Evolutionary conservation across 2,113 vertebrate species (phyloP), one percentile per base, ranked within the genome.

Genomic region (Tinamus guttatus): DNA sequence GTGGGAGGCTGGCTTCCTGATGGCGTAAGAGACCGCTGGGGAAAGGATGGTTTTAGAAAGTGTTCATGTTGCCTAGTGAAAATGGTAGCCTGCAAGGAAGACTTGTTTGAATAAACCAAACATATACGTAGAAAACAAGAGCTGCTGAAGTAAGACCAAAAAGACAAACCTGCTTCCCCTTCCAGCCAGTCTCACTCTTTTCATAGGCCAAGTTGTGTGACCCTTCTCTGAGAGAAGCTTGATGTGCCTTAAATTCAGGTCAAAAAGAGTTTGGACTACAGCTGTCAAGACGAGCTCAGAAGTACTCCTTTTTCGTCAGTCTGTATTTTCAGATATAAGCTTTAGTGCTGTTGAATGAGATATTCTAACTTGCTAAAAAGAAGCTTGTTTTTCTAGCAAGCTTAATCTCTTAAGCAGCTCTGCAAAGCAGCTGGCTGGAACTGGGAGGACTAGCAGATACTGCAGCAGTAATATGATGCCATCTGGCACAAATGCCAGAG

Each of bases 391-490:
- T 47, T 7, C 75, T 11, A 43, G 2, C 0, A 2, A 73, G 25
- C 52, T 90, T 40, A 24, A 76, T 49, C 85, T 76, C 58, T 60
- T 73, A 21, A 87, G 78, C 78, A 87, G 90, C 85, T 89, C 75
- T 69, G 87, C 52, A 59, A 40, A 91, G 70, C 59, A 41, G 65
- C 45, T 73, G 78, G 69, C 45, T 76, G 81, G 70, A 38, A 38
- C 18, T 36, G 71, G n/a, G 43, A 87, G 67, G 54, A 62, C 40
- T 34, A 65, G 47, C 84, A 87, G 67, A 84, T 47, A 30, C 89
- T 94, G 89, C 87, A 71, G 45, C 36, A 89, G 38, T 1, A 87
- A 22, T 63, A 77, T 69, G 86, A 25, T 58, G 65, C 93, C 91
- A 81, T 62, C 93, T 32, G 77, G 34, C n/a, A 17, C 1, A 65